Base-by-base conservation (phyloP, 2,113 vertebrate species). In the Sorex araneus region DNA sequence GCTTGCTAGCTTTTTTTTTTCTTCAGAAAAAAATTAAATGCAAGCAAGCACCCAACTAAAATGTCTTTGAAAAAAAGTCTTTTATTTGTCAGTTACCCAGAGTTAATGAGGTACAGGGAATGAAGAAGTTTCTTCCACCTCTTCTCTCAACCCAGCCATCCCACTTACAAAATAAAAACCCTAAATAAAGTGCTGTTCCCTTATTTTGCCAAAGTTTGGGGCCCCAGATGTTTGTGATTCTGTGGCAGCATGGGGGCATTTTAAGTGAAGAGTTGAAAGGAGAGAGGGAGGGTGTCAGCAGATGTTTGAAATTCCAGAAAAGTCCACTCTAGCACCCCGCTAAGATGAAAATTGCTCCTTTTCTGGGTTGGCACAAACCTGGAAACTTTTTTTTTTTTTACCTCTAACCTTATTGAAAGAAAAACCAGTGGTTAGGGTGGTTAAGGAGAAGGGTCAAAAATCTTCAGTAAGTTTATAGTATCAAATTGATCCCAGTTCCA, bases 261-360 rank as follows among this genome's bases (percentile, higher is more conserved):
- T 90, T 77, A 89, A 88, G 89, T 74, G 75, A 88, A 84, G 2
- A 78, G 34, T 15, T 71, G 82, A 8, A 47, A 79, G 25, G 36
- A 45, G 63, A 63, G 30, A 77, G 40, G 27, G 47, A 75, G 86
- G 71, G 83, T 80, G 64, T 23, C 27, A 67, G 67, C 91, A 92
- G 94, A 94, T 87, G 94, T 90, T n/a, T 77, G 91, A 78, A 81
- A 94, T 94, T 95, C 92, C 95, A 91, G 94, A 66, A 82, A 87
- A 94, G 88, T 77, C 95, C 89, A 86, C 36, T 69, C n/a, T 43
- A 66, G 85, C 47, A 54, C 54, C 78, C 74, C 47, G 77, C 67
- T n/a, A 71, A 43, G 86, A 82, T 32, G 45, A 43, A 81, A 94
- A 93, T 71, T 89, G 94, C 78, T 90, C 67, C 85, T 8, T 92